Conservation (phyloP, 1,140 invertebrate genomes). For the Lepidurus packardi region DNA sequence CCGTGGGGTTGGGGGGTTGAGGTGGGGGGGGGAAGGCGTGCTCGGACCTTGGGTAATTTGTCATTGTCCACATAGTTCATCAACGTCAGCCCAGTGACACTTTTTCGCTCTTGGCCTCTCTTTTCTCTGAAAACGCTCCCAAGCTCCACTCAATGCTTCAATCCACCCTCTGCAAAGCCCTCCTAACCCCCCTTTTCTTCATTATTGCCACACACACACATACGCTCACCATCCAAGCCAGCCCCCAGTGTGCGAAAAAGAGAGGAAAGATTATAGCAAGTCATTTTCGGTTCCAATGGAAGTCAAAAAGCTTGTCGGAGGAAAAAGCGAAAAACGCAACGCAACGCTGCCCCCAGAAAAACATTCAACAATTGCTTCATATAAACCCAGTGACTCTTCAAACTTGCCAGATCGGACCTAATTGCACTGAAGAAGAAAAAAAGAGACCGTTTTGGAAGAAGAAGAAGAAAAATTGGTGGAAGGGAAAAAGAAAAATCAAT, state of each 20-base stretch:
- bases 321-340: too few species aligned
- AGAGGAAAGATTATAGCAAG: neutral
- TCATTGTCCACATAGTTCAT: constrained; percentile 22
- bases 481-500: neutral
- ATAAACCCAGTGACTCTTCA: constrained; percentile 5
- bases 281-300: constrained; percentile 17
- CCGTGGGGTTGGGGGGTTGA: neutral
- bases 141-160: neutral
- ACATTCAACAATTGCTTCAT: neutral
- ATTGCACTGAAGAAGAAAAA: neutral
- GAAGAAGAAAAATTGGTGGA: neutral
- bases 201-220: constrained; percentile 13
- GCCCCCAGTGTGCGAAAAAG: constrained; percentile 1
- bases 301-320: neutral
- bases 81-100: constrained; percentile 20
- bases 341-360: neutral
- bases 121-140: neutral
- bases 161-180: neutral
- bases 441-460: neutral
- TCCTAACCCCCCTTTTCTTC: neutral
- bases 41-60: constrained; percentile 2
- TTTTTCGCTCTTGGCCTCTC: neutral
- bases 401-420: neutral
- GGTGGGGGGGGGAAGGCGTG: neutral
- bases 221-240: neutral